phyloP scores from a whole-genome alignment of 2,888 invertebrate genomes.

The Peribatodes rhomboidaria region DNA sequence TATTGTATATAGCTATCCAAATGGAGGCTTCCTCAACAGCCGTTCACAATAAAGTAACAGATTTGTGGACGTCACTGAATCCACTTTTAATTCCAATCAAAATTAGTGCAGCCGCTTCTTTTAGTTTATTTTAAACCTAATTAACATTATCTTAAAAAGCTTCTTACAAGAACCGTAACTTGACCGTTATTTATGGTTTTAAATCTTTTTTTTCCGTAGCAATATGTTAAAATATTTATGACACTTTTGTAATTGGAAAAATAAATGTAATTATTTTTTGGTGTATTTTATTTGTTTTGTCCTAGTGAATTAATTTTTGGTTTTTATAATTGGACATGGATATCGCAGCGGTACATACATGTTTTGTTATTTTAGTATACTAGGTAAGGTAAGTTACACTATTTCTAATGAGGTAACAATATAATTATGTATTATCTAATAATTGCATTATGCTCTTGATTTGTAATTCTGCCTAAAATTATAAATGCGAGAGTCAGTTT shows the following conservation, averaged over 20 bases:
- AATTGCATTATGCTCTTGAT: too few species aligned
- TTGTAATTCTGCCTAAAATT: too few species aligned
- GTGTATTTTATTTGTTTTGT: conserved; percentile 57
- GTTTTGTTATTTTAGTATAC: not conserved
- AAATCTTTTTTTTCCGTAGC: conserved; percentile 29
- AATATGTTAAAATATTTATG: conserved; percentile 60
- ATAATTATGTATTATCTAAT: too few species aligned
- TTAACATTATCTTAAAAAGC: conserved; percentile 66
- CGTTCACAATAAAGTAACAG: conserved; percentile 70
- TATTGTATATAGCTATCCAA: conserved; percentile 58
- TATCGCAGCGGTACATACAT: not conserved
- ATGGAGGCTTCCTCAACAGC: conserved; percentile 77
- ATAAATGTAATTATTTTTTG: conserved; percentile 64
- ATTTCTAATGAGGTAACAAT: too few species aligned
- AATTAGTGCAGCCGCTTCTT: conserved; percentile 72
- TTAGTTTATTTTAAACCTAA: conserved; percentile 69
- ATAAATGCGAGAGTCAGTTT: too few species aligned
- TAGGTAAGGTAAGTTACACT: not conserved
- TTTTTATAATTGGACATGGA: conserved; percentile 26
- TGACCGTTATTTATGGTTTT: conserved; percentile 58
- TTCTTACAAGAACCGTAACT: conserved; percentile 61
- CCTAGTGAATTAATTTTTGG: conserved; percentile 50
- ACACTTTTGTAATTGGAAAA: conserved; percentile 58
- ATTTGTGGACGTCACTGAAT: conserved; percentile 71
- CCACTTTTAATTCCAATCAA: conserved; percentile 71